These are phyloP conservation scores for Eulemur albifrons DNA, from an alignment of 2,797 vertebrate species.

Conservation along the genomic window DNA sequence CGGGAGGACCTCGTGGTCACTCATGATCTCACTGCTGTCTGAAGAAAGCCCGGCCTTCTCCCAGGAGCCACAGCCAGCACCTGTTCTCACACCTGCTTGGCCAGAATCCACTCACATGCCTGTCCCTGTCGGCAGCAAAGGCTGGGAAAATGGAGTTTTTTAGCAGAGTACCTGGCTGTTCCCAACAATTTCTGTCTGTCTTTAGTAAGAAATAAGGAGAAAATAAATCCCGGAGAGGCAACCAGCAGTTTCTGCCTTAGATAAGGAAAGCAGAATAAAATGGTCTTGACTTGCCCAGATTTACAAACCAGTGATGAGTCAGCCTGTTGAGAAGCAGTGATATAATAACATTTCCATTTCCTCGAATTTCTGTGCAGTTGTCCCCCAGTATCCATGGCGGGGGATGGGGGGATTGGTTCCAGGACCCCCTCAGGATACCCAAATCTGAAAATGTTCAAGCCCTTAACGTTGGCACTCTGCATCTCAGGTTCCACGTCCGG, in stretches of 20 bases:
- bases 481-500: background rate
- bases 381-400: too few relatives aligned
- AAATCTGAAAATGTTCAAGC: too few relatives aligned
- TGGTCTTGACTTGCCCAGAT: background rate
- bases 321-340: background rate
- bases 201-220: background rate
- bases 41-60: background rate
- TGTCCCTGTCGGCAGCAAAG: accelerated
- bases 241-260: background rate
- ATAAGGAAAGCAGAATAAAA: background rate
- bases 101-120: background rate
- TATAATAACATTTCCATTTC: background rate
- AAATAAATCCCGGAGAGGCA: background rate
- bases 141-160: background rate
- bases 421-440: background rate
- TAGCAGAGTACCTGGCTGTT: background rate
- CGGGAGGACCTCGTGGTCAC: background rate
- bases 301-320: background rate
- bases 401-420: background rate
- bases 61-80: background rate
- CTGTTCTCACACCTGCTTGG: background rate
- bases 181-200: background rate
- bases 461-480: background rate
- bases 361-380: background rate
- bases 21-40: background rate